These are phyloP conservation scores for Endotricha flammealis DNA, from an alignment of 2,888 invertebrate species.

Conservation along the genomic window DNA sequence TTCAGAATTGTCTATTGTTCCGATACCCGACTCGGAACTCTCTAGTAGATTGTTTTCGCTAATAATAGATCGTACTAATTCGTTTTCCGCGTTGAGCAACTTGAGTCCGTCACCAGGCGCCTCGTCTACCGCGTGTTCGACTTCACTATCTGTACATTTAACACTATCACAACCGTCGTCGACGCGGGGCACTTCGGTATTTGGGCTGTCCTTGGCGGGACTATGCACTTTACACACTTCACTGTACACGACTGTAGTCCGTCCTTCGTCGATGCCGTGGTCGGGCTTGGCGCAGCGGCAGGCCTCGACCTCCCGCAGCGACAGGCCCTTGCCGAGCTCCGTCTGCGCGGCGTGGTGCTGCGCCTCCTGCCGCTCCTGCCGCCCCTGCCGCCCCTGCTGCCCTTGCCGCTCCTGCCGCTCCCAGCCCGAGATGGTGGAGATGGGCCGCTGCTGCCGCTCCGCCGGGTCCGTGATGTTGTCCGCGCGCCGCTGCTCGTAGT, in stretches of 20 bases:
- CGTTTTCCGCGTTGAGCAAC: constrained; percentile 36
- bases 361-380: constrained; percentile 72
- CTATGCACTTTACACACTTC: constrained; percentile 81
- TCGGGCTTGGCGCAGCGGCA: constrained; percentile 45
- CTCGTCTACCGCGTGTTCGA: constrained; percentile 54
- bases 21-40: constrained; percentile 62
- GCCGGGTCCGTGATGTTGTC: constrained; percentile 97
- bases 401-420: constrained; percentile 64
- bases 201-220: constrained; percentile 53
- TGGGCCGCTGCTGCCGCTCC: constrained; percentile 93
- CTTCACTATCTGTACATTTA: constrained; percentile 44
- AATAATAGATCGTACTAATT: constrained; percentile 50
- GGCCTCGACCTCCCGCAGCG: constrained; percentile 62
- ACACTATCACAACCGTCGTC: constrained; percentile 56
- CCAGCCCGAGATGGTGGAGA: constrained; percentile 98
- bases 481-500: constrained; percentile 94
- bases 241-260: constrained; percentile 76
- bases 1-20: constrained; percentile 45
- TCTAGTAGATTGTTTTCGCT: constrained; percentile 53
- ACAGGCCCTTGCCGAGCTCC: constrained; percentile 64
- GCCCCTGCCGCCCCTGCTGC: constrained; percentile 90
- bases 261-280: constrained; percentile 26
- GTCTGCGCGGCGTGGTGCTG: constrained; percentile 70
- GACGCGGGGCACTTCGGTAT: constrained; percentile 37
- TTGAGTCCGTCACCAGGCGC: constrained; percentile 29